Evolutionary conservation across 2,113 vertebrate genomes (phyloP).

Genomic region (Himantopus leucocephalus): DNA sequence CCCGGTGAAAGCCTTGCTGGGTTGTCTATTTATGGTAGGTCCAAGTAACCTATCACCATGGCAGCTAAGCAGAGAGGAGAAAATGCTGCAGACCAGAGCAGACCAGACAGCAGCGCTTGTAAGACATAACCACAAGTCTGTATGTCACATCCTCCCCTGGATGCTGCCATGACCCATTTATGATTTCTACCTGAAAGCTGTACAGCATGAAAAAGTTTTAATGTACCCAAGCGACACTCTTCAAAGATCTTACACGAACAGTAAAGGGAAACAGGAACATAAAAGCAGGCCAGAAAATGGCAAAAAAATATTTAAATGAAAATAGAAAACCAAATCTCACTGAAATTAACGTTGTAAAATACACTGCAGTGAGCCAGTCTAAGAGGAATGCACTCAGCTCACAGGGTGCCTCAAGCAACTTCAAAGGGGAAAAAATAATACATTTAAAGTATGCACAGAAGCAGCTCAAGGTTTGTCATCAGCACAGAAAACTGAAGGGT

Average conservation of each 20-base stretch:
- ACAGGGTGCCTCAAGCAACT: neutral
- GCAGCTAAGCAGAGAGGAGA: slow-evolving; percentile 34
- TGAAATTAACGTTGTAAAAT: slow-evolving; percentile 14
- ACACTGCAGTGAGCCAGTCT: neutral
- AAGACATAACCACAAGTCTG: slow-evolving; percentile 8
- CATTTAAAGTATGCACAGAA: neutral
- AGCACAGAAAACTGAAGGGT: neutral
- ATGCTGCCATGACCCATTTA: slow-evolving; percentile 38
- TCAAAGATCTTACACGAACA: neutral
- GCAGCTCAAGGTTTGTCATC: neutral
- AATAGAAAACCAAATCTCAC: neutral
- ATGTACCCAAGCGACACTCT: neutral
- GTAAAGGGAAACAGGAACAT: neutral
- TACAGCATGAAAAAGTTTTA: neutral
- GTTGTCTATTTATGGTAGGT: slow-evolving; percentile 3
- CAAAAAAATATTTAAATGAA: neutral
- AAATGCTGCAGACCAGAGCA: neutral
- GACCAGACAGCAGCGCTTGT: neutral
- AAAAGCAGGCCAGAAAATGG: neutral
- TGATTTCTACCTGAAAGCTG: neutral
- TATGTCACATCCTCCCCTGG: neutral
- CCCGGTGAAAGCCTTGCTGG: neutral
- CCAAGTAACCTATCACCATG: slow-evolving; percentile 19
- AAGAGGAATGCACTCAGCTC: neutral
- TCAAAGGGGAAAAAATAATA: neutral